Evolutionary conservation across 2,888 invertebrate species (phyloP).

Genomic region (Rhynchonema sp.): DNA sequence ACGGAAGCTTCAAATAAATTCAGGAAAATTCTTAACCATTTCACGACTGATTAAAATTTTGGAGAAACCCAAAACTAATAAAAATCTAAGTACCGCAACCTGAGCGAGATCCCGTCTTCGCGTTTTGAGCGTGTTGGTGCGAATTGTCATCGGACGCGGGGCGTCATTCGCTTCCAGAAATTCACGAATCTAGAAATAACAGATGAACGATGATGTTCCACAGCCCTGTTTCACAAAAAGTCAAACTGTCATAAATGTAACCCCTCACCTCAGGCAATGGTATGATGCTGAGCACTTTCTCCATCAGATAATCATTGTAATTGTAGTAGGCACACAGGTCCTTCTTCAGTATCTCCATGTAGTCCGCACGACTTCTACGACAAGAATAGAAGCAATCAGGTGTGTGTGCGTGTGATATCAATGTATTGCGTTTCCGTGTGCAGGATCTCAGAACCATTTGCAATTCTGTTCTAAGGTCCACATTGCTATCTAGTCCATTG

Average conservation of each 20-base stretch:
- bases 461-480: not conserved
- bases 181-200: not conserved
- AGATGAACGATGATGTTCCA: not conserved
- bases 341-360: constrained; percentile 51
- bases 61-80: too few species aligned
- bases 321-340: constrained; percentile 86
- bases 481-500: not conserved
- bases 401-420: not conserved
- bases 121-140: constrained; percentile 76
- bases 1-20: too few species aligned
- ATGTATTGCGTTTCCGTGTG: not conserved
- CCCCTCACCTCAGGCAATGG: constrained; percentile 46
- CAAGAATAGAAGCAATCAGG: too few species aligned
- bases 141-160: constrained; percentile 75
- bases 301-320: constrained; percentile 89
- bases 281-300: constrained; percentile 69
- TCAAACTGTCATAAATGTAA: not conserved
- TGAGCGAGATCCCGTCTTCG: constrained; percentile 75
- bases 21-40: too few species aligned
- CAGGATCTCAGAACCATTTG: too few species aligned
- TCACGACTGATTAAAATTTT: too few species aligned
- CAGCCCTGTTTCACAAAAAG: not conserved
- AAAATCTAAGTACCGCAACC: too few species aligned
- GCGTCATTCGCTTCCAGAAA: constrained; percentile 78
- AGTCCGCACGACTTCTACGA: constrained; percentile 53